These are phyloP conservation scores for Rana temporaria DNA, from an alignment of 2,113 vertebrate genomes.

Conservation along the genomic window DNA sequence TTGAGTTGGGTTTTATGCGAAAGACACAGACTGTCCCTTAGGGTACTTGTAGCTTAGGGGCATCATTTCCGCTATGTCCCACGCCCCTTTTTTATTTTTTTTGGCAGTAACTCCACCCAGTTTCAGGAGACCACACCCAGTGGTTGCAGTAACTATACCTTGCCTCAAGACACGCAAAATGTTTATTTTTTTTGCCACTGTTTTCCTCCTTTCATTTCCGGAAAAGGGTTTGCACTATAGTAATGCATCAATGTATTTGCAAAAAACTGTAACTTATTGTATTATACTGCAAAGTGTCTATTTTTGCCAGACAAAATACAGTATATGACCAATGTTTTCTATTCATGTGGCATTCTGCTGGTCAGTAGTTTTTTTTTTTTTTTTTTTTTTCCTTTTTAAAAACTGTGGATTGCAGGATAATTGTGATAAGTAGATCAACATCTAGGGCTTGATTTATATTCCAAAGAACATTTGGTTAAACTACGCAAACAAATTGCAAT, in stretches of 20 bases:
- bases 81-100: background rate
- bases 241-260: conserved; percentile 63
- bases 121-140: background rate
- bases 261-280: conserved; percentile 64
- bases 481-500: conserved; percentile 14
- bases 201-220: conserved; percentile 61
- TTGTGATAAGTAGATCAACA: conserved; percentile 18
- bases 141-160: background rate
- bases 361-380: conserved; percentile 54
- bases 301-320: conserved; percentile 68
- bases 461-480: conserved; percentile 48
- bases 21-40: background rate
- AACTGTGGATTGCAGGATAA: conserved; percentile 4
- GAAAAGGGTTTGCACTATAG: conserved; percentile 67
- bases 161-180: conserved; percentile 1
- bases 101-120: background rate
- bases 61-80: too few species aligned
- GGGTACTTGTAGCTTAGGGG: conserved; percentile 4
- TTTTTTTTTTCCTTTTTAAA: too few species aligned
- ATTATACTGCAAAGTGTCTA: conserved; percentile 67
- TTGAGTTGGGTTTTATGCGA: background rate
- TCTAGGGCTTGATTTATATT: conserved; percentile 55
- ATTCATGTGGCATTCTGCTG: conserved; percentile 50
- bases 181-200: conserved; percentile 32
- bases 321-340: conserved; percentile 62